Conservation (phyloP, 2,888 invertebrate species). For the Cheilosia variabilis region DNA sequence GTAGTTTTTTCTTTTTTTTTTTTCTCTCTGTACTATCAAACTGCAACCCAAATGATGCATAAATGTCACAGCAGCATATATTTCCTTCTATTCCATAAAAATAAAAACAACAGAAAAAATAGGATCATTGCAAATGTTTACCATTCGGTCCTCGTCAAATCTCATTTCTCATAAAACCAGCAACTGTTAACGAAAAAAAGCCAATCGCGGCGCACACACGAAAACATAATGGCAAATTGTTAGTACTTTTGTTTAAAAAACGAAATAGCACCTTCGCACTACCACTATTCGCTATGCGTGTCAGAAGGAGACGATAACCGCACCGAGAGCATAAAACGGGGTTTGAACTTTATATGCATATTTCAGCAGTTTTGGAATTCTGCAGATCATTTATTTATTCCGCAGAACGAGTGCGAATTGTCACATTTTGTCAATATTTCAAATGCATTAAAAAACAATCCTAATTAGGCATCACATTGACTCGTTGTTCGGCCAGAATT, state of each 20-base stretch:
- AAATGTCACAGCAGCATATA: not conserved
- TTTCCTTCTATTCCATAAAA: constrained; percentile 1
- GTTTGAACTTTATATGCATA: constrained; percentile 5
- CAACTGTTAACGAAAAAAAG: constrained; percentile 35
- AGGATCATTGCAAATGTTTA: constrained; percentile 38
- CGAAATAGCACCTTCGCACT: constrained; percentile 25
- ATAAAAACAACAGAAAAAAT: constrained; percentile 12
- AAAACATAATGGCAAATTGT: constrained; percentile 17
- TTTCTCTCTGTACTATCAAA: constrained; percentile 1
- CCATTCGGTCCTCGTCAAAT: not conserved
- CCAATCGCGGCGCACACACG: constrained; percentile 26
- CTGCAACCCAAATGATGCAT: not conserved
- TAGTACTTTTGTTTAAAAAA: not conserved
- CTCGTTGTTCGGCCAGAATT: constrained; percentile 14
- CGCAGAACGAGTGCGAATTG: not conserved
- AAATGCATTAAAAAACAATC: constrained; percentile 8
- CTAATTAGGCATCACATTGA: constrained; percentile 24
- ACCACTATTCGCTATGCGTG: constrained; percentile 1
- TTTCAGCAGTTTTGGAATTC: not conserved
- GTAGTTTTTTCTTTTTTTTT: not conserved
- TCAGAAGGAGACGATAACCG: constrained; percentile 28
- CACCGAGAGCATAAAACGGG: constrained; percentile 9
- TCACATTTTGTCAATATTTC: not conserved
- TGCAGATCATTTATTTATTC: not conserved
- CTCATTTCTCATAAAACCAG: not conserved